Evolutionary conservation across 2,888 invertebrate species (phyloP).

Genomic region (Dione juno): DNA sequence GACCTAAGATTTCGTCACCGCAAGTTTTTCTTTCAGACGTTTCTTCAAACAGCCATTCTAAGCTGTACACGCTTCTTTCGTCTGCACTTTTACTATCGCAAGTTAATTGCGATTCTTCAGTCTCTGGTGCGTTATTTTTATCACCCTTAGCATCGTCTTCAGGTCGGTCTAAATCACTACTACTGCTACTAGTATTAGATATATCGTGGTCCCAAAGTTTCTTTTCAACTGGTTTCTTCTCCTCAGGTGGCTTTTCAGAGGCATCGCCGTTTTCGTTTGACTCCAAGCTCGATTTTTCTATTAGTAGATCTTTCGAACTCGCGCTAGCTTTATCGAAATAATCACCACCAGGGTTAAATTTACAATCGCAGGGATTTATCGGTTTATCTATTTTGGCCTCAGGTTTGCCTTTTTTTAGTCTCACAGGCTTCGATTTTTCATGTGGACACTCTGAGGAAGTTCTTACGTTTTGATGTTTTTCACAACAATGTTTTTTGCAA

Average conservation of each 20-base stretch:
- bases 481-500: conserved; percentile 70
- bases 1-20: conserved; percentile 59
- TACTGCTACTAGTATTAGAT: conserved; percentile 83
- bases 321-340: conserved; percentile 87
- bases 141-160: conserved; percentile 56
- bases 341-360: conserved; percentile 62
- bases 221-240: conserved; percentile 62
- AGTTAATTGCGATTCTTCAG: conserved; percentile 67
- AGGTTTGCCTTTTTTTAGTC: conserved; percentile 74
- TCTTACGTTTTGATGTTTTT: conserved; percentile 61
- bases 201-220: conserved; percentile 82
- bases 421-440: conserved; percentile 72
- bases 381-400: conserved; percentile 62
- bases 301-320: conserved; percentile 87
- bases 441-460: conserved; percentile 62
- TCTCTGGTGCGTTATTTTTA: conserved; percentile 58
- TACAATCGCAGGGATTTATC: conserved; percentile 64
- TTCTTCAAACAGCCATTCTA: conserved; percentile 80
- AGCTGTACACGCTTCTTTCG: conserved; percentile 74
- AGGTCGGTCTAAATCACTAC: conserved; percentile 77
- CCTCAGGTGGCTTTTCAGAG: conserved; percentile 59
- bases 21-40: conserved; percentile 53
- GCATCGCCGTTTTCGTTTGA: conserved; percentile 76
- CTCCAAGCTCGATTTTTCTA: conserved; percentile 83
- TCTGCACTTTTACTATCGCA: conserved; percentile 74